phyloP scores from a whole-genome alignment of 1,140 invertebrate genomes.

The Campodea augens region DNA sequence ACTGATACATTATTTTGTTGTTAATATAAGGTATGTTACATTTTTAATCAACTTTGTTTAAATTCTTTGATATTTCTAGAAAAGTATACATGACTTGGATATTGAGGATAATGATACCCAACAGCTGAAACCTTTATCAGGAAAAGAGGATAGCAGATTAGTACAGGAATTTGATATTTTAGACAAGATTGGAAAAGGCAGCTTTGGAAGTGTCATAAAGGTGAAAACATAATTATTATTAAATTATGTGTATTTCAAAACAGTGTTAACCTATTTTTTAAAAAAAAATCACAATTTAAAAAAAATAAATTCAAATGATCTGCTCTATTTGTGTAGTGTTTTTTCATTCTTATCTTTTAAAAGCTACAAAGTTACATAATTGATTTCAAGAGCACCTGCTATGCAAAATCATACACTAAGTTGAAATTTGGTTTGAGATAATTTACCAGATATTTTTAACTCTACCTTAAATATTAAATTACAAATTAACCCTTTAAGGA shows the following conservation, averaged over 20 bases:
- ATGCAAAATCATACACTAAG: too few species aligned
- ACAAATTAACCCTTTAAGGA: too few species aligned
- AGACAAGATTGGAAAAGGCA: slow-evolving; percentile 72
- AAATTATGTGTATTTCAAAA: too few species aligned
- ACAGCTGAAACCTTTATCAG: slow-evolving; percentile 46
- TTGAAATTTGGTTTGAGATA: too few species aligned
- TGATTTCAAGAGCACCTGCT: background rate
- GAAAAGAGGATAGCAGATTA: too few species aligned
- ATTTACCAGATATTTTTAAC: too few species aligned
- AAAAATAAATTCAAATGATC: background rate
- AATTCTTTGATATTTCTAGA: too few species aligned
- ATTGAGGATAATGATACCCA: slow-evolving; percentile 15
- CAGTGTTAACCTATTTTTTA: too few species aligned
- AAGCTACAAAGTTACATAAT: background rate
- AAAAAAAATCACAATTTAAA: background rate
- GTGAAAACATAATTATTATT: slow-evolving; percentile 27
- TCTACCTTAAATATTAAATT: too few species aligned
- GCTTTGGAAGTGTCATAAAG: slow-evolving; percentile 90
- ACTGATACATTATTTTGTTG: slow-evolving; percentile 12
- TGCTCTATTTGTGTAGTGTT: background rate
- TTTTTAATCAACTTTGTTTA: slow-evolving; percentile 19
- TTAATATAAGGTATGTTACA: slow-evolving; percentile 21
- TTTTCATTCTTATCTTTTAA: background rate
- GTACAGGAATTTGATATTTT: slow-evolving; percentile 86
- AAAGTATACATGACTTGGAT: too few species aligned